These are phyloP conservation scores for Caretta caretta DNA, from an alignment of 2,113 vertebrate species.

Conservation along the genomic window DNA sequence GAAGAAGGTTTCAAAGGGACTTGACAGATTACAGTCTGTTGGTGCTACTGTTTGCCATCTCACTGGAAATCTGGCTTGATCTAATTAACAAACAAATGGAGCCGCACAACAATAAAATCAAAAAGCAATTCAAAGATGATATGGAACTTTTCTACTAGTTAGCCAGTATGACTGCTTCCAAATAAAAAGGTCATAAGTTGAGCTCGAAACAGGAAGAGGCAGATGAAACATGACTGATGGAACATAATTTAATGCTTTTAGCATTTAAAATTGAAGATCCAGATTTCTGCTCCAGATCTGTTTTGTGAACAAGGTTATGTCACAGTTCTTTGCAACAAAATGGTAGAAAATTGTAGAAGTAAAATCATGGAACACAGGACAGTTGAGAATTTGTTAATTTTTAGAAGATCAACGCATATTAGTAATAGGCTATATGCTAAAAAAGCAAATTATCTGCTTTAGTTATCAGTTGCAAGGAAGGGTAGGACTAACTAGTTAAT, in stretches of 20 bases:
- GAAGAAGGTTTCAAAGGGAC: not conserved
- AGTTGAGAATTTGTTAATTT: constrained; percentile 19
- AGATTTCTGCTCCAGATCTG: not conserved
- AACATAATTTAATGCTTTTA: not conserved
- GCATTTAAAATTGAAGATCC: not conserved
- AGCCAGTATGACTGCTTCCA: not conserved
- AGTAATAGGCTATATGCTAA: not conserved
- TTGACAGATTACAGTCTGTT: not conserved
- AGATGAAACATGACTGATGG: not conserved
- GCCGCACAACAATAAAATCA: constrained; percentile 11
- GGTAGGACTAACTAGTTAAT: not conserved
- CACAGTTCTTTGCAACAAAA: not conserved
- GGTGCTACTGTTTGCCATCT: constrained; percentile 7
- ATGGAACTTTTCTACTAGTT: not conserved
- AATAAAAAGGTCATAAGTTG: not conserved
- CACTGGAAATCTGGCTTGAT: not conserved
- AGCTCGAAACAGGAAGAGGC: not conserved
- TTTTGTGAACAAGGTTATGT: not conserved
- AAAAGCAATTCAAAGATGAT: constrained; percentile 6
- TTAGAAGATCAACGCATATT: not conserved
- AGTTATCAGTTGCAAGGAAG: not conserved
- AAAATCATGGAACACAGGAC: not conserved
- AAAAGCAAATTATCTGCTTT: not conserved
- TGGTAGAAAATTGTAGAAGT: not conserved
- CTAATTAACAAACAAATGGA: constrained; percentile 50